Evolutionary conservation across 2,888 invertebrate genomes (phyloP).

Genomic region (Andrena dorsata): DNA sequence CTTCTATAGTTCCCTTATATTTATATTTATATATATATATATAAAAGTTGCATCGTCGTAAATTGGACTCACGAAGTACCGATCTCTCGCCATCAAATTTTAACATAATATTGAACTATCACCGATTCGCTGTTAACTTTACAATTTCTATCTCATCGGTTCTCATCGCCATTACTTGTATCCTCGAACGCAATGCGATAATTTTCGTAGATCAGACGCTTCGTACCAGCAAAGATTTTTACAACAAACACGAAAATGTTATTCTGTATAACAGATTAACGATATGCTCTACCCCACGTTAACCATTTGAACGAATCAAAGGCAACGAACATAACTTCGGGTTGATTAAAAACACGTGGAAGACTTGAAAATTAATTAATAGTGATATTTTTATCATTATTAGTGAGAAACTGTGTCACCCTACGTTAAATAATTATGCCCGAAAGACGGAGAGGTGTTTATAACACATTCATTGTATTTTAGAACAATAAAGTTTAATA

Average conservation of each 20-base stretch:
- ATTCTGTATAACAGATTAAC: conserved; percentile 54
- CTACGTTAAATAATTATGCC: not conserved
- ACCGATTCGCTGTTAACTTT: conserved; percentile 5
- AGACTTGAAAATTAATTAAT: not conserved
- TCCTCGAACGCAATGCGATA: not conserved
- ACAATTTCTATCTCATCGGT: not conserved
- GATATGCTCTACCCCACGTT: conserved; percentile 54
- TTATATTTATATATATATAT: conserved; percentile 28
- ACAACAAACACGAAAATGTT: conserved; percentile 38
- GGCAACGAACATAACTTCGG: conserved; percentile 11
- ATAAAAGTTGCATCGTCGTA: conserved; percentile 25
- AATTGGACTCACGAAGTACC: conserved; percentile 3
- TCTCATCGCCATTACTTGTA: not conserved
- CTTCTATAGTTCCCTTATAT: conserved; percentile 12
- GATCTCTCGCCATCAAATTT: not conserved
- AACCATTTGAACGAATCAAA: conserved; percentile 26
- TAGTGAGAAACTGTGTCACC: too few relatives aligned
- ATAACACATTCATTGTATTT: not conserved
- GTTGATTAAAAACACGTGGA: conserved; percentile 13
- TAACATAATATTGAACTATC: conserved; percentile 20
- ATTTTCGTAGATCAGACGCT: not conserved
- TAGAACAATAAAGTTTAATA: not conserved
- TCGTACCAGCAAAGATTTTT: conserved; percentile 15
- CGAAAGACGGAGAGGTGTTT: conserved; percentile 4
- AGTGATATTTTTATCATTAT: too few relatives aligned